Evolutionary conservation across 2,888 invertebrate genomes (phyloP), one percentile per base, ranked within the genome.

Genomic region (Melanchra persicariae): DNA sequence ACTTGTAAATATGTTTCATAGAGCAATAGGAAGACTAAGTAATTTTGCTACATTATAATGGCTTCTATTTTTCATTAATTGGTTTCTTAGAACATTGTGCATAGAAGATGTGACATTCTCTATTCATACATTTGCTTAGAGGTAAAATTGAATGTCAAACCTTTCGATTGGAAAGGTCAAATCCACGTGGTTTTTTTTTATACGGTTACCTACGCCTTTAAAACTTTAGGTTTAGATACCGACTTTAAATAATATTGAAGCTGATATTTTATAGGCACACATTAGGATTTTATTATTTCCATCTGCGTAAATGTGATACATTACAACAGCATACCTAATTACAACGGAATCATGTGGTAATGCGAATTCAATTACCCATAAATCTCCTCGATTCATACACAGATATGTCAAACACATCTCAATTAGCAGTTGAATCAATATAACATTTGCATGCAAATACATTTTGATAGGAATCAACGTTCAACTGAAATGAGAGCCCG

Each of bases 361-460:
- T 49, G 45, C 55, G 37, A 54, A 64, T 70, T 51, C 55, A 76
- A 76, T 77, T 70, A 63, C 37, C 24, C 26, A 70, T 61, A 77
- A 65, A 77, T 55, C 49, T 57, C 40, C n/a, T 0, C 40, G 17
- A 69, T 68, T 64, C 22, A 75, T 68, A 55, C 24, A 24, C 57
- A 52, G 43, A 78, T 82, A 83, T 72, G 74, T 71, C 74, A 69
- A 77, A 82, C 74, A 76, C 62, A 69, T 81, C 74, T 80, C 77
- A 81, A 84, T 87, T 85, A 82, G 79, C 83, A 80, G 75, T 72
- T 65, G 71, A 87, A 87, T 87, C 88, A 87, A 87, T 86, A 82
- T 74, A 80, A 74, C 76, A 87, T 87, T 87, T 85, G 85, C 86
- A 87, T 87, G 75, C 79, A 87, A 87, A 88, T 83, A 80, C 80